Percentiles rank a stretch among this genome's conserved stretches.
Evolutionary conservation across 2,113 vertebrate species (phyloP).

Genomic region (Merops nubicus): DNA sequence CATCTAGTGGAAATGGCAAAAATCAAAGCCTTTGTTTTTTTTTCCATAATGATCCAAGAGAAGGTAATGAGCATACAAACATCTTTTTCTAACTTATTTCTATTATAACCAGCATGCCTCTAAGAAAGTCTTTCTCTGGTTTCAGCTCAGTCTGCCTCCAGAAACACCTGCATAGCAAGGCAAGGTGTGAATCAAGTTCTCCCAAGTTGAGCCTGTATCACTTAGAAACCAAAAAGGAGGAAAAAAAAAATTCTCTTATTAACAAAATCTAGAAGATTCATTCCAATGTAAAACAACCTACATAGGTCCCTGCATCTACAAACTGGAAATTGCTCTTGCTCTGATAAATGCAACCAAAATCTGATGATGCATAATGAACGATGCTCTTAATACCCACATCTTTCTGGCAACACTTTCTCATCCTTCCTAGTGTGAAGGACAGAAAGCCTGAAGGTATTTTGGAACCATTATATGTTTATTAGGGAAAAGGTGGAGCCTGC

Average conservation of each 20-base stretch:
- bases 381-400: neutral
- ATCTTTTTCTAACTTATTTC: neutral
- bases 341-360: neutral
- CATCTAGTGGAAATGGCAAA: neutral
- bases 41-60: neutral
- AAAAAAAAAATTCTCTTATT: neutral
- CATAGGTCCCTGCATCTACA: neutral
- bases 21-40: neutral
- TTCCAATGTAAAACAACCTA: neutral
- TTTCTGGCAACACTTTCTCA: accelerated
- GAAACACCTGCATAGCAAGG: neutral
- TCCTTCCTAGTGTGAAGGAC: neutral
- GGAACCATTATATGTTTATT: accelerated
- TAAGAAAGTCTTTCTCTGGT: neutral
- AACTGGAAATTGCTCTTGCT: neutral
- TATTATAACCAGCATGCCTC: neutral
- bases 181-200: neutral
- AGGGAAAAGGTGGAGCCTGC: neutral
- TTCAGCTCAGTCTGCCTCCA: neutral
- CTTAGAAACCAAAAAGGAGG: neutral
- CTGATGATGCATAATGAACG: neutral
- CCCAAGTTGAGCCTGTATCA: neutral
- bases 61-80: neutral
- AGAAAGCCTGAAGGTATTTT: neutral
- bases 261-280: neutral